Evolutionary conservation across 2,797 vertebrate genomes (phyloP), one percentile per base, ranked within the genome.

Genomic region (Protosalanx chinensis): DNA sequence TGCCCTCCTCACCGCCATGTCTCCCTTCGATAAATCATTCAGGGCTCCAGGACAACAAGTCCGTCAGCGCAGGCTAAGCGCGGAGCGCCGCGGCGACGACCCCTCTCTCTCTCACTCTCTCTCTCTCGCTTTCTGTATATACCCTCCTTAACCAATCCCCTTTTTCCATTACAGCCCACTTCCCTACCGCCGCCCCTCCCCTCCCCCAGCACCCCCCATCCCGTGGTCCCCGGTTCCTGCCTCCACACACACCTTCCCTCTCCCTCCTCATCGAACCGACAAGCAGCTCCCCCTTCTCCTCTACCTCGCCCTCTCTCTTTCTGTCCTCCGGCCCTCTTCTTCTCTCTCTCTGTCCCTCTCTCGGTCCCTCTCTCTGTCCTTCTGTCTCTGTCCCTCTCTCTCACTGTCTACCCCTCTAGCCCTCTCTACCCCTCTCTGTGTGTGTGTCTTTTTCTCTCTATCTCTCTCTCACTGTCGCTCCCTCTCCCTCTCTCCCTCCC

Each of bases 21-120:
- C 84, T 82, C 72, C 67, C 86, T 87, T 90, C 87, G 87, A 92
- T 92, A 91, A 92, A 93, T 93, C 89, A 92, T 93, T 86, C 85
- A 86, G 84, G 37, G 35, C 73, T 75, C 69, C 71, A 61, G 66
- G 57, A 80, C 64, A 67, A 75, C 79, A 72, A 68, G 46, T 85
- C 81, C 79, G 82, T 88, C 83, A 84, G 83, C 81, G 82, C 66
- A 80, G 57, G 79, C 77, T 70, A 72, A 70, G 60, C 63, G 64
- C 83, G 82, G 86, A 70, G 78, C 82, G 77, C 66, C 73, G 76
- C 72, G 78, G 79, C 30, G 61, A 74, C 76, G 75, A 81, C 75
- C 77, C 49, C 20, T 18, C 66, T 58, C 35, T 60, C 33, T 35
- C 33, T 35, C n/a, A n/a, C 33, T 35, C 33, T 35, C 33, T 35